phyloP scores from a whole-genome alignment of 1,140 invertebrate genomes.

The Laupala kohalensis region DNA sequence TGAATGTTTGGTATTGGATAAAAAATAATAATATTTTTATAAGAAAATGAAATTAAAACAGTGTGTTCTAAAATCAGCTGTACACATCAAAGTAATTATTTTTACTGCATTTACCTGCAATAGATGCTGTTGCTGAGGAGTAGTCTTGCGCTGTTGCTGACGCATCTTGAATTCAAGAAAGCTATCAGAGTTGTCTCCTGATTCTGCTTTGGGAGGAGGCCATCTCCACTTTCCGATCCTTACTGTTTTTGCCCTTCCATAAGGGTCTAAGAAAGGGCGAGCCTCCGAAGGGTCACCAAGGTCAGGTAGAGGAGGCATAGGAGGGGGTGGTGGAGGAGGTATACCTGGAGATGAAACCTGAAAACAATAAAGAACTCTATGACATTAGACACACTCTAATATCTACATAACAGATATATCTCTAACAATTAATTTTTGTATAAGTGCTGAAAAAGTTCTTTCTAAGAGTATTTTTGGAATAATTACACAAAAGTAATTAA shows the following conservation, averaged over 20 bases:
- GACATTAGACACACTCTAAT: no score
- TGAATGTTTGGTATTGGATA: no score
- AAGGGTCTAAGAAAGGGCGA: constrained; percentile 75
- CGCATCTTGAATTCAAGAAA: constrained; percentile 82
- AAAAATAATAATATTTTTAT: no score
- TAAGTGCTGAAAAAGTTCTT: neutral
- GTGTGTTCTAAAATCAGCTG: no score
- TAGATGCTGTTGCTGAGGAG: constrained; percentile 36
- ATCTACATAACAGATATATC: neutral
- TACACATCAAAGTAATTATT: no score
- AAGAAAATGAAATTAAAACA: no score
- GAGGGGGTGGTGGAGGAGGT: constrained; percentile 60
- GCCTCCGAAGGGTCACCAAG: constrained; percentile 61
- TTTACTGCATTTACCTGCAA: no score
- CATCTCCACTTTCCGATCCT: constrained; percentile 92
- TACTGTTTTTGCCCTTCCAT: constrained; percentile 86
- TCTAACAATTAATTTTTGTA: neutral
- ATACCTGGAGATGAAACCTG: constrained; percentile 16
- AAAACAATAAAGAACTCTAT: neutral
- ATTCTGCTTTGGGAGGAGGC: constrained; percentile 71
- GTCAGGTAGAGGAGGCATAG: constrained; percentile 68
- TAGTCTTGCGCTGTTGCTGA: constrained; percentile 62
- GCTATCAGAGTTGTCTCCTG: constrained; percentile 46
- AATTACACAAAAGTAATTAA: no score
- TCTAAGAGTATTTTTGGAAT: no score